Evolutionary conservation across 2,113 vertebrate genomes (phyloP).

Genomic region (Passer montanus): DNA sequence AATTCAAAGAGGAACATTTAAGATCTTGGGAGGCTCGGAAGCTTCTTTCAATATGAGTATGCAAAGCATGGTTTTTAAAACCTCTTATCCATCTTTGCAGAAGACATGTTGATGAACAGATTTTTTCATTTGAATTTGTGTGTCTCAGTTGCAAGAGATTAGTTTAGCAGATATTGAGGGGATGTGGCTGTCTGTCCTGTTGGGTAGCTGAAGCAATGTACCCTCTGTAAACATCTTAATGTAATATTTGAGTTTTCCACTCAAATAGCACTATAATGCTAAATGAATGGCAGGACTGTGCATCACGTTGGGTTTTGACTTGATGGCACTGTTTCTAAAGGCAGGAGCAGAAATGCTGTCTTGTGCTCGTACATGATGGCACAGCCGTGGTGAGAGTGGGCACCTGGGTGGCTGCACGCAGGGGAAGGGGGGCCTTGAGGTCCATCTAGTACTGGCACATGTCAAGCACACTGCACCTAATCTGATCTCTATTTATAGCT

Average conservation of each 20-base stretch:
- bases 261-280: background rate
- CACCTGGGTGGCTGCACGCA: fast-evolving
- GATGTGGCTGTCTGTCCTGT: background rate
- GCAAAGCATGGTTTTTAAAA: background rate
- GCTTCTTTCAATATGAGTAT: background rate
- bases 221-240: background rate
- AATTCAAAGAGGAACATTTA: background rate
- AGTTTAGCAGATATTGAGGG: background rate
- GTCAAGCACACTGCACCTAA: background rate
- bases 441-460: background rate
- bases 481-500: background rate
- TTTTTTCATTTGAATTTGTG: background rate
- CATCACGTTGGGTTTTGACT: background rate
- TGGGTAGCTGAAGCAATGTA: background rate
- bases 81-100: background rate
- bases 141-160: background rate
- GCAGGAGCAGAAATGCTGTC: background rate
- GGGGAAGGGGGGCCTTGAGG: background rate
- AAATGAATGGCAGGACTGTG: background rate
- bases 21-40: background rate
- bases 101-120: background rate
- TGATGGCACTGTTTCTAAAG: background rate
- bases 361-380: background rate
- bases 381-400: fast-evolving
- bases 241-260: background rate